These are phyloP conservation scores for Anagrus nilaparvatae DNA, from an alignment of 1,140 invertebrate genomes.

Conservation along the genomic window DNA sequence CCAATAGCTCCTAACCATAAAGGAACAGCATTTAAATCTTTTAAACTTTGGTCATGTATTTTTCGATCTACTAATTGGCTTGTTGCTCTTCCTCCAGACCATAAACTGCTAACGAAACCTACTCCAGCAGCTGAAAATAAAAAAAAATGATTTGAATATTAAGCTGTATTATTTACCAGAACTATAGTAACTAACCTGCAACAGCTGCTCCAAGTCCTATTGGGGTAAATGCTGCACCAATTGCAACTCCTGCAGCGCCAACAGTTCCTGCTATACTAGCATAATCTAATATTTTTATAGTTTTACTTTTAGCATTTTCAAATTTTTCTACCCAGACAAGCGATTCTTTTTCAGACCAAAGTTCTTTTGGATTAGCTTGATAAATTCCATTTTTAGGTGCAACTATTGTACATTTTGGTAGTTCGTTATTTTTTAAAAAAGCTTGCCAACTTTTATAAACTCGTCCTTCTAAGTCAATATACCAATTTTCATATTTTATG, in stretches of 20 bases:
- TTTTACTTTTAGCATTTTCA: slow-evolving; percentile 28
- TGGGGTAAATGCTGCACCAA: slow-evolving; percentile 10
- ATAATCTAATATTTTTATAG: slow-evolving; percentile 14
- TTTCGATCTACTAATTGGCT: slow-evolving; percentile 19
- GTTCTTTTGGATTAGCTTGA: slow-evolving; percentile 18
- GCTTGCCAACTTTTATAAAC: slow-evolving; percentile 30
- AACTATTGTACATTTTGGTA: slow-evolving; percentile 29
- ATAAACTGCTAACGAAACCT: slow-evolving; percentile 11
- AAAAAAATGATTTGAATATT: neutral
- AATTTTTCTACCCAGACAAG: slow-evolving; percentile 27
- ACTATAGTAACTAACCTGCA: slow-evolving; percentile 6
- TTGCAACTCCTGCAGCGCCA: slow-evolving; percentile 4
- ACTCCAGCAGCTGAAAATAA: slow-evolving; percentile 14
- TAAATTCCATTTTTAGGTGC: slow-evolving; percentile 34
- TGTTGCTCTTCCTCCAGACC: slow-evolving; percentile 17
- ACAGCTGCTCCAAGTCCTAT: slow-evolving; percentile 1
- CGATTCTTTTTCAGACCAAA: slow-evolving; percentile 14
- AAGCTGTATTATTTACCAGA: neutral
- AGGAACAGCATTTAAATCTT: slow-evolving; percentile 12
- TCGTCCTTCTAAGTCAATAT: slow-evolving; percentile 26
- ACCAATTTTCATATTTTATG: slow-evolving; percentile 14
- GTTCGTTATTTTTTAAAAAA: slow-evolving; percentile 28
- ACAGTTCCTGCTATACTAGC: slow-evolving; percentile 26
- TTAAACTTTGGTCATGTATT: slow-evolving; percentile 18
- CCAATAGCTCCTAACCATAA: slow-evolving; percentile 21